These are phyloP conservation scores for Solenodon paradoxus DNA, from an alignment of 2,113 vertebrate species.

Conservation along the genomic window DNA sequence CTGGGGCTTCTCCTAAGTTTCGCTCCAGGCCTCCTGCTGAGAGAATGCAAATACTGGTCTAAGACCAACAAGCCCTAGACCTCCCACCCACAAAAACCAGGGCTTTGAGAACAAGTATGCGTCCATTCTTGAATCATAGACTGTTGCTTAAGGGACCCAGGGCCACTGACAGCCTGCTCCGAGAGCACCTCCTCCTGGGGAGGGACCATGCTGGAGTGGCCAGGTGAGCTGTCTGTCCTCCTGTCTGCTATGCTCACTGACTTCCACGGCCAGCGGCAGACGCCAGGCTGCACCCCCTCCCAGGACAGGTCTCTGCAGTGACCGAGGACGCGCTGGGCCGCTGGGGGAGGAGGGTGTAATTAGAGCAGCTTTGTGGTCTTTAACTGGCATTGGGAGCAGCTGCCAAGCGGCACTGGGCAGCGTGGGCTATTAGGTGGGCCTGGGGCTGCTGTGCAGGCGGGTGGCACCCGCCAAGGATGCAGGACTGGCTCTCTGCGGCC, in stretches of 20 bases:
- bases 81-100: slow-evolving; percentile 25
- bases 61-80: not conserved
- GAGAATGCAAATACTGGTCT: not conserved
- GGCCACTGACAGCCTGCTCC: not conserved
- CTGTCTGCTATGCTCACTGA: not conserved
- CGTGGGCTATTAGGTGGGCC: slow-evolving; percentile 68
- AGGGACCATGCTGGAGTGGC: not conserved
- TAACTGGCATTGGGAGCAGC: slow-evolving; percentile 52
- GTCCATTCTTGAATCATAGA: slow-evolving; percentile 49
- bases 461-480: not conserved
- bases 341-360: slow-evolving; percentile 40
- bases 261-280: not conserved
- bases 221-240: slow-evolving; percentile 24
- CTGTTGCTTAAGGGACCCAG: slow-evolving; percentile 5
- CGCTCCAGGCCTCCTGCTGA: not conserved
- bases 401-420: slow-evolving; percentile 47
- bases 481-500: not conserved
- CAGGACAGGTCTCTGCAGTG: not conserved
- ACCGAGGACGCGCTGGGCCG: not conserved
- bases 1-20: not conserved
- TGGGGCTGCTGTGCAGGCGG: accelerated
- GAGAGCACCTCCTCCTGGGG: not conserved
- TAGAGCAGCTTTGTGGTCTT: slow-evolving; percentile 53
- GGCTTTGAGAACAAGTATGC: slow-evolving; percentile 30
- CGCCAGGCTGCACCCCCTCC: not conserved